Evolutionary conservation across 2,113 vertebrate genomes (phyloP), one percentile per base, ranked within the genome.

Genomic region (Sander vitreus): DNA sequence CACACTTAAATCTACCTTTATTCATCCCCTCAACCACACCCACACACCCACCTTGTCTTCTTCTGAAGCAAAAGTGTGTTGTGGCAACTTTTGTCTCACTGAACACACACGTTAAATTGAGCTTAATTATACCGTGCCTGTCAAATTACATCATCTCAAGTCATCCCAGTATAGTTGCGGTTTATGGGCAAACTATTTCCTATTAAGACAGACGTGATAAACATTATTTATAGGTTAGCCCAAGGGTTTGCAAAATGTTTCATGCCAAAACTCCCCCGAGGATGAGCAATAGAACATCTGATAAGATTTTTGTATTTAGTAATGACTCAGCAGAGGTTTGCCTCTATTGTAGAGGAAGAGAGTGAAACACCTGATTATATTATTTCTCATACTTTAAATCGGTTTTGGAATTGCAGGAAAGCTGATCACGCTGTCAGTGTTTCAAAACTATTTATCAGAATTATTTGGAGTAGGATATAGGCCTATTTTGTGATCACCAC

Each of bases 161-260:
- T 85, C 84, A 85, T 50, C 48, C 55, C 60, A 39, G 68, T 47
- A 65, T 47, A 60, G 71, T 77, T 78, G 76, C 30, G 64, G 78
- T 76, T 81, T 70, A 58, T 43, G 39, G 50, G 36, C 43, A 86
- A 85, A 69, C 43, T 53, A 78, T 81, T 89, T 85, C 60, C 47
- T 67, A 79, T 30, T 19, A 80, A 85, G 77, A 78, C 60, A 82
- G 73, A 75, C 36, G 64, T 55, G 74, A 57, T 55, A 45, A 68
- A 84, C 15, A 45, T 58, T 83, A 78, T 89, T 87, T 75, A 80
- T 85, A 86, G 84, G 3, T 80, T 33, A 55, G 45, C 78, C 63
- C 66, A 83, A 21, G 3, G n/a, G 39, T 84, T 81, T 75, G 43
- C 54, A 76, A 60, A 84, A 80, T 71, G 73, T 75, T 72, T 83